Percentiles rank a stretch among this genome's conserved stretches.
Evolutionary conservation across 2,888 invertebrate species (phyloP).

Genomic region (Synanthedon tipuliformis): DNA sequence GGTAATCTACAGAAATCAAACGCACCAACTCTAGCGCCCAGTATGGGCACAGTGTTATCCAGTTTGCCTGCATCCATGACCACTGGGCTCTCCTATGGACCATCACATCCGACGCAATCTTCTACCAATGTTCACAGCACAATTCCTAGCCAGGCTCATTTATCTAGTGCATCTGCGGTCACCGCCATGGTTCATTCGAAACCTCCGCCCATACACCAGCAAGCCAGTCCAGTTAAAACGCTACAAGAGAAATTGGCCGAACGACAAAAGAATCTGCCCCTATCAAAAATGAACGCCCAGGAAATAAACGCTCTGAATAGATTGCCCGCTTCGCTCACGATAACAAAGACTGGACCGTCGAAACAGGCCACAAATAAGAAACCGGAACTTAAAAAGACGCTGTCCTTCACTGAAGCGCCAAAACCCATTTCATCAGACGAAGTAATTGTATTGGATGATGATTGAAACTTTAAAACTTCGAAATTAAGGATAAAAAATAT

Average conservation of each 20-base stretch:
- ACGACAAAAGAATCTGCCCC: constrained; percentile 64
- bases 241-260: constrained; percentile 77
- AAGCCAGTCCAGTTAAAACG: constrained; percentile 72
- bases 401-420: constrained; percentile 32
- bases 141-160: constrained; percentile 40
- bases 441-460: constrained; percentile 60
- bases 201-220: constrained; percentile 48
- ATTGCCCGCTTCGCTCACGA: constrained; percentile 63
- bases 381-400: constrained; percentile 38
- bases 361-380: constrained; percentile 33
- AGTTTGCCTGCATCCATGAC: constrained; percentile 47
- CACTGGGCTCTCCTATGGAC: constrained; percentile 29
- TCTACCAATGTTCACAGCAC: constrained; percentile 15
- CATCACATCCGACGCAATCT: constrained; percentile 14
- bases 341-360: constrained; percentile 50
- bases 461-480: constrained; percentile 11
- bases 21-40: constrained; percentile 33
- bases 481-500: too few species aligned
- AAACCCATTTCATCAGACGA: constrained; percentile 49
- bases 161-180: constrained; percentile 32
- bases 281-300: constrained; percentile 18
- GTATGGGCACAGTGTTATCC: constrained; percentile 52
- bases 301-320: constrained; percentile 52
- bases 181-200: constrained; percentile 37
- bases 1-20: constrained; percentile 27